Evolutionary conservation across 2,797 vertebrate genomes (phyloP), one percentile per base, ranked within the genome.

Genomic region (Lutra lutra): DNA sequence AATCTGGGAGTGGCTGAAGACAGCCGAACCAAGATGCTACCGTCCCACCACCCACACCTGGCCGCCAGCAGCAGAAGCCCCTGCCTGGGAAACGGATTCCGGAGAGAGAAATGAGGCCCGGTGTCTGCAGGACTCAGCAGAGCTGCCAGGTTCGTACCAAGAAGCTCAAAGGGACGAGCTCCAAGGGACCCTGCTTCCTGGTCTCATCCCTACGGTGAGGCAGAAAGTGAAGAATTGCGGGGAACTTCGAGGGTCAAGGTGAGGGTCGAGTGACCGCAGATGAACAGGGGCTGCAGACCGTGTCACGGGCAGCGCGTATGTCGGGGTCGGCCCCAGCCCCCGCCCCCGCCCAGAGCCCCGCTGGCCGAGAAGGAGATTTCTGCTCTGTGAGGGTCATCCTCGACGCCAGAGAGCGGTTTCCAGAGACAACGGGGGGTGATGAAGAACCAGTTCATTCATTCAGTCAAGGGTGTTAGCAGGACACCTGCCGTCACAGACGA

Each of bases 301-400:
- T 29, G 40, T 29, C 68, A 2, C 0, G 3, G 5, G 72, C 2
- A 8, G 40, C 25, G 6, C 35, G 5, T 0, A 2, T 0, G 38
- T 3, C 5, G 3, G 20, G 1, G 38, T 4, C 1, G 12, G 10
- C 5, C 3, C 17, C 2, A 1, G 7, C 27, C 70, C 38, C 23
- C 1, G 23, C 23, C 68, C 68, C 23, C 40, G 23, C 7, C n/a
- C 4, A 1, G 7, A 10, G 43, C 27, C n/a, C n/a, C 9, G 32
- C 18, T 2, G 17, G 27, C 51, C 11, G 1, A 18, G 32, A 58
- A 66, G 35, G 56, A 32, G 3, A 2, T 32, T 18, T 29, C 21
- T 89, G 14, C 70, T 48, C 32, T 15, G 32, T 0, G 25, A 70
- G 20, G n/a, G 20, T 60, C 18, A 9, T 51, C 32, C 2, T 1